phyloP scores from a whole-genome alignment of 2,797 vertebrate genomes.

The Phrynocephalus forsythii region DNA sequence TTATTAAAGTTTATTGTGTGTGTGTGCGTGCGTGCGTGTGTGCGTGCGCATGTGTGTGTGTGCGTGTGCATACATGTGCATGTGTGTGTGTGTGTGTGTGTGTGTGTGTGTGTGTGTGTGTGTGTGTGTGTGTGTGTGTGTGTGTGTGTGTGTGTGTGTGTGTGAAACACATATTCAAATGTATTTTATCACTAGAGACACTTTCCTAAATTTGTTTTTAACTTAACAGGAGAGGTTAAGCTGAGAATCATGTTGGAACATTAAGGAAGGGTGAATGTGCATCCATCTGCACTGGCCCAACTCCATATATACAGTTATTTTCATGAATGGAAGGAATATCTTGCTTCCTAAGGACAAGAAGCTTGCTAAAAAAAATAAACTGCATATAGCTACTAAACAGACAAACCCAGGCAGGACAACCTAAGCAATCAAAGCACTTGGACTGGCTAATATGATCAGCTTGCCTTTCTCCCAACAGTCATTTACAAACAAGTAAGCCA shows the following conservation, averaged over 20 bases:
- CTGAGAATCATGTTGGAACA: background rate
- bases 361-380: background rate
- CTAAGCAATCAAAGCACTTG: no score
- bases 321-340: background rate
- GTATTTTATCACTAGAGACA: background rate
- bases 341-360: background rate
- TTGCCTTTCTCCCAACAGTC: no score
- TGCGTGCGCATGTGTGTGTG: no score
- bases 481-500: no score
- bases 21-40: no score
- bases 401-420: background rate
- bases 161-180: background rate
- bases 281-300: background rate
- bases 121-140: no score
- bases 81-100: no score
- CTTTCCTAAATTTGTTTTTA: background rate
- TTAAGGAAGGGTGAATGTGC: background rate
- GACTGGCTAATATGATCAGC: no score
- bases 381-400: background rate
- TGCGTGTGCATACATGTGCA: no score
- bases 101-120: no score
- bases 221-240: background rate
- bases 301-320: no score
- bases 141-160: background rate
- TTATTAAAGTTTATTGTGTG: background rate